Evolutionary conservation across 2,113 vertebrate species (phyloP).

Genomic region (Plecotus auritus): DNA sequence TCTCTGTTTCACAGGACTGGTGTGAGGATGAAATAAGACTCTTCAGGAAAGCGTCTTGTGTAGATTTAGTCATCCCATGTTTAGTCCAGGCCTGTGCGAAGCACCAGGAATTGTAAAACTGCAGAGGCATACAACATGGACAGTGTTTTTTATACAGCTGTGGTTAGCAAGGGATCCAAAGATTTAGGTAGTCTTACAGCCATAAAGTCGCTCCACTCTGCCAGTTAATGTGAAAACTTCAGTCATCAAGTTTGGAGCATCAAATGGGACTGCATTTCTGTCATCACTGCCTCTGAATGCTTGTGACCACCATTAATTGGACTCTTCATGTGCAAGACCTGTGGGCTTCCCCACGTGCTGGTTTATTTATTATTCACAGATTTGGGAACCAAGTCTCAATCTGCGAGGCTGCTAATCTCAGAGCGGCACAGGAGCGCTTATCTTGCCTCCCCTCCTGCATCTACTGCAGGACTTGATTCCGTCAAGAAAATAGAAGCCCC

Average conservation of each 20-base stretch:
- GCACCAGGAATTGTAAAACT: neutral
- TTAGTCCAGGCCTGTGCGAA: neutral
- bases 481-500: neutral
- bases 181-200: accelerated
- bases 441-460: neutral
- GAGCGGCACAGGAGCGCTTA: accelerated
- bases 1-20: neutral
- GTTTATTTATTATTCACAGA: neutral
- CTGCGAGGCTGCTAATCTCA: neutral
- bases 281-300: neutral
- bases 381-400: neutral
- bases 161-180: neutral
- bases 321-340: neutral
- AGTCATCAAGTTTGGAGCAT: neutral
- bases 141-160: accelerated
- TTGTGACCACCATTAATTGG: accelerated
- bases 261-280: neutral
- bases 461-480: neutral
- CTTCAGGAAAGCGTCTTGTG: neutral
- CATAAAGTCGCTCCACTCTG: accelerated
- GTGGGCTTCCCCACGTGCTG: neutral
- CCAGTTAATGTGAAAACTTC: neutral
- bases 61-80: neutral
- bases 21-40: neutral
- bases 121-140: accelerated